phyloP scores from a whole-genome alignment of 2,113 vertebrate genomes.

The Halichoeres trimaculatus region DNA sequence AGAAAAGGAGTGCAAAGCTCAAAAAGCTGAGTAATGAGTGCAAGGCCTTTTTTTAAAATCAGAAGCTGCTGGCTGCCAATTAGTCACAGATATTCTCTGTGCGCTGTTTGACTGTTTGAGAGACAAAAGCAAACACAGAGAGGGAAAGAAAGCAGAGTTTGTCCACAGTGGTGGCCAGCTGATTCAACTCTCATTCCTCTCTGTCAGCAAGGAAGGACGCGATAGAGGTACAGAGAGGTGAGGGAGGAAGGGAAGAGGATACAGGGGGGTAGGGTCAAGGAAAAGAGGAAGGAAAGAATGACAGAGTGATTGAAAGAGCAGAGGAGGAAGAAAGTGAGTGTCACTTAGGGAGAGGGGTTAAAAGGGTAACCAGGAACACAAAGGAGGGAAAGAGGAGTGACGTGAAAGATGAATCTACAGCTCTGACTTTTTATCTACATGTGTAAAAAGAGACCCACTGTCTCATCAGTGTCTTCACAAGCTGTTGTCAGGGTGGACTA shows the following conservation, averaged over 20 bases:
- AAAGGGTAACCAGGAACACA: too few species aligned
- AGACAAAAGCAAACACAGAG: slow-evolving; percentile 25
- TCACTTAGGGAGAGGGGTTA: neutral
- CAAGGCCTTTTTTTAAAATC: slow-evolving; percentile 25
- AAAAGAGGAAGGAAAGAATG: slow-evolving; percentile 2
- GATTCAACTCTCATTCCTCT: slow-evolving; percentile 36
- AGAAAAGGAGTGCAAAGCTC: slow-evolving; percentile 7
- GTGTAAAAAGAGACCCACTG: too few species aligned
- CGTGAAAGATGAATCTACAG: neutral
- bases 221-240: neutral
- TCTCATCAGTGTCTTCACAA: too few species aligned
- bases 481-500: too few species aligned
- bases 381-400: neutral
- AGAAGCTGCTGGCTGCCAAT: slow-evolving; percentile 25
- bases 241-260: neutral
- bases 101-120: neutral
- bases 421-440: too few species aligned
- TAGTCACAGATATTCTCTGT: slow-evolving; percentile 32
- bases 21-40: slow-evolving; percentile 17
- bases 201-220: slow-evolving; percentile 14
- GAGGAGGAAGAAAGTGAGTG: neutral
- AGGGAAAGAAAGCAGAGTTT: slow-evolving; percentile 16
- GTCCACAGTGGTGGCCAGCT: slow-evolving; percentile 21
- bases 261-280: neutral
- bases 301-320: too few species aligned